Base-by-base conservation (phyloP, 1,140 invertebrate genomes). In the Probaryconus sp. region DNA sequence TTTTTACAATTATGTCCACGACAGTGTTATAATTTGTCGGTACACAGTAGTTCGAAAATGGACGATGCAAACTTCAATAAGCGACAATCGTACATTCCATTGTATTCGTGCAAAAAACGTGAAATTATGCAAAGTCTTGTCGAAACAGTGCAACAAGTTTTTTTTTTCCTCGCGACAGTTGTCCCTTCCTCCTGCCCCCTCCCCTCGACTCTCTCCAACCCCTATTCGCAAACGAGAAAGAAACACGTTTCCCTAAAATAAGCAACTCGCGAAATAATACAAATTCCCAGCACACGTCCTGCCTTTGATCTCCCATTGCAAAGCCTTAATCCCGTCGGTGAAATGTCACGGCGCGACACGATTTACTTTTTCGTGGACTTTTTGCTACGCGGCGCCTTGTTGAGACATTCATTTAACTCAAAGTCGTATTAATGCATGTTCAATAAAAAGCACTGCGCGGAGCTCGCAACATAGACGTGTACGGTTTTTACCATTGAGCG, bases 391-490 rank as follows among this genome's bases (percentile, higher is more conserved):
- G 51, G 70, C 61, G 58, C 55, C 69, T 72, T 72, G 69, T 72
- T 53, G 61, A 60, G 69, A 65, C 72, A 70, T 76, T 70, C 73
- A 65, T 72, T 72, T 72, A 50, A 31, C 63, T 74, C 71, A 68
- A 75, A 70, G 65, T 76, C 67, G 45, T 70, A 70, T 70, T 70
- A 70, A 76, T 70, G 67, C 73, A 70, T 58, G 73, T 70, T 67
- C 67, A 65, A 75, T 74, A 74, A 68, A 74, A 74, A 74, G 51
- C 70, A 60, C n/a, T n/a, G n/a, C 69, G 45, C 53, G 43, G 53
- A 58, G 45, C 30, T 51, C 70, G 68, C 68, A 61, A 67, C 69
- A 65, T 65, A 65, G 69, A 58, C 71, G 51, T 69, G 64, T 69
- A 68, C 35, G 33, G 42, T 75, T 68, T 68, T 75, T 75, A 55